phyloP scores from a whole-genome alignment of 2,797 vertebrate species.

The Hafferia zeledoni region DNA sequence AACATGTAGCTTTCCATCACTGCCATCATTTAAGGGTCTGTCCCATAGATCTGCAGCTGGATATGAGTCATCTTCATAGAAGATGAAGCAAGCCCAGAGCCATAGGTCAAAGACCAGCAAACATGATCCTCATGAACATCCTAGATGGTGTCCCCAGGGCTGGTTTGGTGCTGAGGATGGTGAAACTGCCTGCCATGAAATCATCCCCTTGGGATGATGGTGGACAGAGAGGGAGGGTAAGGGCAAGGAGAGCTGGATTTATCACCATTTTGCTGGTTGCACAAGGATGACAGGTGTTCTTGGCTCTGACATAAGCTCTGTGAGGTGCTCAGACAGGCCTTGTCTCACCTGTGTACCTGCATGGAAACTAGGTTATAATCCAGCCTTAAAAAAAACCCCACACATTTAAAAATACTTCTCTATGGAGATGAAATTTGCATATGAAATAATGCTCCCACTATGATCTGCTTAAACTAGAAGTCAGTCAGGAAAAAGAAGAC shows the following conservation, averaged over 20 bases:
- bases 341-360: background rate
- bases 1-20: background rate
- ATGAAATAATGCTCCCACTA: background rate
- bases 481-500: background rate
- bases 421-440: background rate
- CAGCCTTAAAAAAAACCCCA: background rate
- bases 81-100: background rate
- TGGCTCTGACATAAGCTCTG: background rate
- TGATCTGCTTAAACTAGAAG: background rate
- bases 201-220: background rate
- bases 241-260: background rate
- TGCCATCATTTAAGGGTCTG: background rate
- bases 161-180: background rate
- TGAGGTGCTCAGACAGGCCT: background rate
- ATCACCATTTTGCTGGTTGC: background rate
- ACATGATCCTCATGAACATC: background rate
- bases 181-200: background rate
- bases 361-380: background rate
- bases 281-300: background rate
- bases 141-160: background rate
- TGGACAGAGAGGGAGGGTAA: background rate
- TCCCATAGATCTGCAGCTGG: background rate
- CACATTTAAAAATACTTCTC: background rate
- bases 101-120: background rate
- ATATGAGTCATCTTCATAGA: accelerated